These are phyloP conservation scores for Gymnodraco acuticeps DNA, from an alignment of 2,797 vertebrate genomes.

Conservation along the genomic window DNA sequence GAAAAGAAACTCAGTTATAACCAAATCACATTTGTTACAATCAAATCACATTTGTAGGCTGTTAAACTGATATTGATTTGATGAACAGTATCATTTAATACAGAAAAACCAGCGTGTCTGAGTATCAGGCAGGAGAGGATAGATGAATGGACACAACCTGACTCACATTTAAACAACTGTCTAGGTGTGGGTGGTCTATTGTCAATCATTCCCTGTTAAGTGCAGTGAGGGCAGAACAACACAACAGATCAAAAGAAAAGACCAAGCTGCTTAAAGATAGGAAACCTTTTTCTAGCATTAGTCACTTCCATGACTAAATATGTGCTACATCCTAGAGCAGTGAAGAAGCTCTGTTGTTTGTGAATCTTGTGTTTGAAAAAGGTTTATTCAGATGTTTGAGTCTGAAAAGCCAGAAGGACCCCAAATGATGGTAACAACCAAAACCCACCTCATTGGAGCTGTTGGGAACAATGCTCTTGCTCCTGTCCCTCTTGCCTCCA, in stretches of 20 bases:
- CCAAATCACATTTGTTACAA: slow-evolving; percentile 30
- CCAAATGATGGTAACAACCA: slow-evolving; percentile 8
- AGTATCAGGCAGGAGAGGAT: slow-evolving; percentile 44
- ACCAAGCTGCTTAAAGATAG: slow-evolving; percentile 44
- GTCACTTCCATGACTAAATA: slow-evolving; percentile 67
- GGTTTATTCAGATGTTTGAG: slow-evolving; percentile 18
- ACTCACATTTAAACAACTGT: slow-evolving; percentile 66
- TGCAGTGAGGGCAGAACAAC: slow-evolving; percentile 58
- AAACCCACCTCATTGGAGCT: slow-evolving; percentile 74
- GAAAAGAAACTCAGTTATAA: slow-evolving; percentile 31
- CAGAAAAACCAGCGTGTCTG: slow-evolving; percentile 17
- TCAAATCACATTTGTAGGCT: slow-evolving; percentile 29
- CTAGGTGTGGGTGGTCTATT: slow-evolving; percentile 70
- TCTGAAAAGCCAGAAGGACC: slow-evolving; percentile 4
- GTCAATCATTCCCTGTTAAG: slow-evolving; percentile 69
- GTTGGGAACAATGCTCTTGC: slow-evolving; percentile 81
- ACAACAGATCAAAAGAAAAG: slow-evolving; percentile 42
- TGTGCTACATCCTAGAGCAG: slow-evolving; percentile 38
- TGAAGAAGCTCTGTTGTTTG: slow-evolving; percentile 24
- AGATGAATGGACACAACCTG: slow-evolving; percentile 70
- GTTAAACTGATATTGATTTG: slow-evolving; percentile 37
- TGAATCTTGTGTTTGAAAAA: neutral
- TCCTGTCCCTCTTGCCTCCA: slow-evolving; percentile 85
- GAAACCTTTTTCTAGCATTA: slow-evolving; percentile 51
- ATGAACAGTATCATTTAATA: slow-evolving; percentile 34